Evolutionary conservation across 2,888 invertebrate species (phyloP).

Genomic region (Phortica okadai): DNA sequence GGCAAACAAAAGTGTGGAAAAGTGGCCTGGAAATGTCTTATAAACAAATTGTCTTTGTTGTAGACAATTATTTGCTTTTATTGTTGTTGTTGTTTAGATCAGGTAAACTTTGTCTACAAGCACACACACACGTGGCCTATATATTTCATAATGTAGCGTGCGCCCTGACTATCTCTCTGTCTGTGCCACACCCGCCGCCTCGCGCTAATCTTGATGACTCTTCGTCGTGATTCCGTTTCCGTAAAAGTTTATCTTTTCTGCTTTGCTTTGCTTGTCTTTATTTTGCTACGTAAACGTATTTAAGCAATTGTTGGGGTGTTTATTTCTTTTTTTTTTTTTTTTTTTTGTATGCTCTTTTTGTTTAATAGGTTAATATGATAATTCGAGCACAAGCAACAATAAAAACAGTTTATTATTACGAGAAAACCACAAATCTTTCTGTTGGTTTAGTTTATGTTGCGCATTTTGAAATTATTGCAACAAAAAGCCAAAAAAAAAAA

Average conservation of each 20-base stretch:
- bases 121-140: not conserved
- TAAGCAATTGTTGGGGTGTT: constrained; percentile 4
- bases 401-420: not conserved
- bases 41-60: not conserved
- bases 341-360: not conserved
- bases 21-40: not conserved
- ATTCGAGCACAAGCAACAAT: constrained; percentile 6
- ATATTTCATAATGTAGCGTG: not conserved
- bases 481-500: too few species aligned
- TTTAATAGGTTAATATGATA: constrained; percentile 28
- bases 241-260: not conserved
- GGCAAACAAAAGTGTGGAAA: not conserved
- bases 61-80: not conserved
- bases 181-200: not conserved
- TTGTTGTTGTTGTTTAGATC: constrained; percentile 18
- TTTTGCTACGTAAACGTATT: constrained; percentile 10
- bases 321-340: too few species aligned
- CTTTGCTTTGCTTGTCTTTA: not conserved
- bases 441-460: too few species aligned
- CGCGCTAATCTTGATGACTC: not conserved
- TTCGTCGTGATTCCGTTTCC: not conserved
- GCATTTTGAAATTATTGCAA: too few species aligned
- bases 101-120: not conserved
- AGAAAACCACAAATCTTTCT: too few species aligned
- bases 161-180: too few species aligned